A percentile compares a stretch with the other conserved stretches of the same genome.
Evolutionary conservation across 2,888 invertebrate genomes (phyloP).

Genomic region (Carpatolechia fugitivella): DNA sequence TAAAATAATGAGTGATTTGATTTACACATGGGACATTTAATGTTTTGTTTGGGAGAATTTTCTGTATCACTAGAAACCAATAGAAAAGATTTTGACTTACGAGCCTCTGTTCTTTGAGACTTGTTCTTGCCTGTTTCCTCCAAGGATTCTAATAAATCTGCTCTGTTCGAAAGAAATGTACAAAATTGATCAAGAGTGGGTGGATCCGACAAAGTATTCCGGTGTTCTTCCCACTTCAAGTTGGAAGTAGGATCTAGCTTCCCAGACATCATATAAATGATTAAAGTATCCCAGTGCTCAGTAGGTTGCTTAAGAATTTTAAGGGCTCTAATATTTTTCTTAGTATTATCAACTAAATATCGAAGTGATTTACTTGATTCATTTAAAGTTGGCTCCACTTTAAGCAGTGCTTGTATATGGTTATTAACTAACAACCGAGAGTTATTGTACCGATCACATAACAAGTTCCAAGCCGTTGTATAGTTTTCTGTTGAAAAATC

Average conservation of each 20-base stretch:
- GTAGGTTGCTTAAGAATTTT: conserved; percentile 9
- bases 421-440: conserved; percentile 9
- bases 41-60: background rate
- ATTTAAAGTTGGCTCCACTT: background rate
- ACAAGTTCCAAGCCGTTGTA: conserved; percentile 18
- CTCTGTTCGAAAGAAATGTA: conserved; percentile 4
- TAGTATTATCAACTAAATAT: conserved; percentile 4
- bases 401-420: conserved; percentile 6
- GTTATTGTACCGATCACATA: conserved; percentile 21
- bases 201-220: background rate
- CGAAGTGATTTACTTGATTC: conserved; percentile 13
- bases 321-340: conserved; percentile 13
- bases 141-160: background rate
- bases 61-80: background rate
- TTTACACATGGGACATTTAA: conserved; percentile 10
- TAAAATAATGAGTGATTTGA: conserved; percentile 6
- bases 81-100: background rate
- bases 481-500: conserved; percentile 20
- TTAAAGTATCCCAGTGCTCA: conserved; percentile 7
- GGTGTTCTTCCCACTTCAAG: conserved; percentile 11
- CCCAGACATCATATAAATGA: conserved; percentile 9
- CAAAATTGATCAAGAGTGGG: conserved; percentile 3
- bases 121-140: background rate
- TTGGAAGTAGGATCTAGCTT: conserved; percentile 3
- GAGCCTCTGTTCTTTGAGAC: background rate